Percentiles rank a stretch among this genome's conserved stretches.
Evolutionary conservation across 2,797 vertebrate species (phyloP).

Genomic region (Dermochelys coriacea): DNA sequence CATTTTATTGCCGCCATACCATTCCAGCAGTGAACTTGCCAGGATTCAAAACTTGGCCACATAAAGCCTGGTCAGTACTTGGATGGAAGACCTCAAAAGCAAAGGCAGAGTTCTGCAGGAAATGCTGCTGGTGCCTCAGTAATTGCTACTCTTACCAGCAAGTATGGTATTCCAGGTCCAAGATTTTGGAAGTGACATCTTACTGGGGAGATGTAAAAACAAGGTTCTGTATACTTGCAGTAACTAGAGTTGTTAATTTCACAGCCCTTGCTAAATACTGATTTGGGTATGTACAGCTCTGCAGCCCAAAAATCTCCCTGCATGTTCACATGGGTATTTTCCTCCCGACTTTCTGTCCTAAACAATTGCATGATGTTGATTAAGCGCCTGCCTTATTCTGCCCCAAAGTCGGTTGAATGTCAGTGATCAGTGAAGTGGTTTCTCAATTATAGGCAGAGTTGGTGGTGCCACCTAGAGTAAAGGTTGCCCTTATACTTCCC

Average conservation of each 20-base stretch:
- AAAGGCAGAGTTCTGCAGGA: not conserved
- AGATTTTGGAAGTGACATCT: not conserved
- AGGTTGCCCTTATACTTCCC: not conserved
- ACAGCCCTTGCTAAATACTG: not conserved
- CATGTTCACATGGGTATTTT: not conserved
- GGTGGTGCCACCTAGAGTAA: not conserved
- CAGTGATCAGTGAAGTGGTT: not conserved
- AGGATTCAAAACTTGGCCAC: not conserved
- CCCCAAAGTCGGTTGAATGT: not conserved
- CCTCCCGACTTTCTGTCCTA: not conserved
- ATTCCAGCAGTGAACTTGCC: not conserved
- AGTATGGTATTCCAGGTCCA: not conserved
- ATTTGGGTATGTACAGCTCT: not conserved
- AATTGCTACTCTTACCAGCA: not conserved
- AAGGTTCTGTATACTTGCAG: not conserved
- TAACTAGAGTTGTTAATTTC: not conserved
- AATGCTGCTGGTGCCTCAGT: not conserved
- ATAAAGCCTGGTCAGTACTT: not conserved
- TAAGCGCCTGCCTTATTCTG: not conserved
- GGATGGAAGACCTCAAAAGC: not conserved
- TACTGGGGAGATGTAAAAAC: not conserved
- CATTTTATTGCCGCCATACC: not conserved
- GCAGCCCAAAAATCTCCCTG: not conserved
- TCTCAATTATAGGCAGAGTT: not conserved
- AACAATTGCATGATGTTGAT: not conserved